Percentiles rank a stretch among this genome's conserved stretches.
phyloP scores from a whole-genome alignment of 2,888 invertebrate species.

The Ophioninae sp. region DNA sequence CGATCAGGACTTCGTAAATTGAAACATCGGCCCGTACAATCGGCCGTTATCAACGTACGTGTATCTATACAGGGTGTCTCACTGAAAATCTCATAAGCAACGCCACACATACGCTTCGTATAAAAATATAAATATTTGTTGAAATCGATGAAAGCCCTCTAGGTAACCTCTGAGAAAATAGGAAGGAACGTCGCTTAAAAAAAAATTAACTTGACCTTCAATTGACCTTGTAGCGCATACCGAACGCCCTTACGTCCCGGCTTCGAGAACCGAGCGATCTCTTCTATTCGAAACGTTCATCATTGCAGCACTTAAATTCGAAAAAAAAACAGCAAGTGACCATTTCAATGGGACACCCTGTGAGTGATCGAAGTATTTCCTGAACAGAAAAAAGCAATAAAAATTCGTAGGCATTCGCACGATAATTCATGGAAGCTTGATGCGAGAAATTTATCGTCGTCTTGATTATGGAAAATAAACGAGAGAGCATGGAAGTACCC shows the following conservation, averaged over 20 bases:
- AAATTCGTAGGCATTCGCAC: neutral
- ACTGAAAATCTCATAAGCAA: neutral
- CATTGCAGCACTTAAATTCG: too few relatives aligned
- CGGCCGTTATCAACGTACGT: neutral
- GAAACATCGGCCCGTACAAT: neutral
- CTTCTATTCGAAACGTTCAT: too few relatives aligned
- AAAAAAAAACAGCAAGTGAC: neutral
- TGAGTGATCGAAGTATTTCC: constrained; percentile 4
- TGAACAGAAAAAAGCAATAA: neutral
- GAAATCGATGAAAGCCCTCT: too few relatives aligned
- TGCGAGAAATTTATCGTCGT: neutral
- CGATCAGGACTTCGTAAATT: neutral
- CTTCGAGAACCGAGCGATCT: neutral
- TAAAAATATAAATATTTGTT: too few relatives aligned
- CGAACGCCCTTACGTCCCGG: neutral
- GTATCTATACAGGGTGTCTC: neutral
- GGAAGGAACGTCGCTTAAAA: too few relatives aligned
- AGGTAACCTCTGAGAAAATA: too few relatives aligned
- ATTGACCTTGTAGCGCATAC: neutral
- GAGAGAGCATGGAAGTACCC: constrained; percentile 12
- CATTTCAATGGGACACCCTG: neutral
- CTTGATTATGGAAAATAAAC: constrained; percentile 11
- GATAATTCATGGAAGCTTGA: neutral
- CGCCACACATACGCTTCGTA: too few relatives aligned
- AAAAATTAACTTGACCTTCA: neutral